A percentile compares a stretch with the other conserved stretches of the same genome.
These are phyloP conservation scores for Aricia agestis DNA, from an alignment of 1,140 invertebrate species.

Conservation along the genomic window DNA sequence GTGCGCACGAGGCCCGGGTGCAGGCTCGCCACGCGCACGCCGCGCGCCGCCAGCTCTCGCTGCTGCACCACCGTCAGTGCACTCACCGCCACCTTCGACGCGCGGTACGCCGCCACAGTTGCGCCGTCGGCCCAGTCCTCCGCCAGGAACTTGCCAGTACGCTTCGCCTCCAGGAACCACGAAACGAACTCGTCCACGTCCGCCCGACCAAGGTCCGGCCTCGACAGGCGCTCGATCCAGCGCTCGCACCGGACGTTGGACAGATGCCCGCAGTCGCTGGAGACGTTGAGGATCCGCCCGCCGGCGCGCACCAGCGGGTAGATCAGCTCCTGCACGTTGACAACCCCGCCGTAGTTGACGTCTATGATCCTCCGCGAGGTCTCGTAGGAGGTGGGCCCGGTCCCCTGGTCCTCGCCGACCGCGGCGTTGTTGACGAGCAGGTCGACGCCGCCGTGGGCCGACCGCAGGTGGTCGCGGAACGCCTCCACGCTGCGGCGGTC, in stretches of 20 bases:
- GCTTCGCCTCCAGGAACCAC: constrained; percentile 78
- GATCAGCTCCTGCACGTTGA: constrained; percentile 79
- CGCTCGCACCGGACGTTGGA: constrained; percentile 75
- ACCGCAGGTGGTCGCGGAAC: constrained; percentile 78
- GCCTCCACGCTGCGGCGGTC: constrained; percentile 76
- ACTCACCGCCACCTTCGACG: constrained; percentile 83
- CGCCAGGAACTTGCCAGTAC: constrained; percentile 56
- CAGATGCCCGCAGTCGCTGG: constrained; percentile 81
- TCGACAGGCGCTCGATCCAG: constrained; percentile 74
- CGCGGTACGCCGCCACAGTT: constrained; percentile 77
- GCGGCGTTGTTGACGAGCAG: constrained; percentile 90
- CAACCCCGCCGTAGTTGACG: constrained; percentile 81
- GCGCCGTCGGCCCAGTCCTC: constrained; percentile 72
- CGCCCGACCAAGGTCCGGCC: constrained; percentile 74
- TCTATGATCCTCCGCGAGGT: constrained; percentile 81
- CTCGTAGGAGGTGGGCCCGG: constrained; percentile 74
- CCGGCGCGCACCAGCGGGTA: constrained; percentile 82
- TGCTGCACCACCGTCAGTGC: constrained; percentile 81
- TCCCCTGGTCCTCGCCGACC: constrained; percentile 78
- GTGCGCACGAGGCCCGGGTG: constrained; percentile 83
- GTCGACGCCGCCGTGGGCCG: constrained; percentile 84
- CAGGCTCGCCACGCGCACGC: constrained; percentile 81
- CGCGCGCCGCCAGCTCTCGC: constrained; percentile 73
- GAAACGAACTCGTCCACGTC: constrained; percentile 79
- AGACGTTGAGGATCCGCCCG: constrained; percentile 84